Percentiles rank a stretch among this genome's conserved stretches.
These are phyloP conservation scores for Sphaeridia pumilis DNA, from an alignment of 2,888 invertebrate genomes.

Conservation along the genomic window DNA sequence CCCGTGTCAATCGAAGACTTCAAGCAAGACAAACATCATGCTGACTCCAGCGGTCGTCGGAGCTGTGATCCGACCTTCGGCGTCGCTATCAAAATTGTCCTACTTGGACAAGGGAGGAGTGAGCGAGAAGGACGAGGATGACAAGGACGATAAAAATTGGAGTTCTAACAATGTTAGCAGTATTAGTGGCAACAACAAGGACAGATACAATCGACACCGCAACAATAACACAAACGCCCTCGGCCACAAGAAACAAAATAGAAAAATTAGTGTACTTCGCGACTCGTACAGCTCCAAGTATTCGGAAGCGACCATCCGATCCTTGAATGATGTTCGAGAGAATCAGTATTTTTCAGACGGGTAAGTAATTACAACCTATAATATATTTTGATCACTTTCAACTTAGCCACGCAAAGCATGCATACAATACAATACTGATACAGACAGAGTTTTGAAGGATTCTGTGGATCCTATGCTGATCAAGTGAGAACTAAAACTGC, in stretches of 20 bases:
- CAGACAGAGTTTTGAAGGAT: no score
- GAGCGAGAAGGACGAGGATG: constrained; percentile 7
- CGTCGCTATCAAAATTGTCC: constrained; percentile 25
- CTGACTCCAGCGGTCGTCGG: constrained; percentile 29
- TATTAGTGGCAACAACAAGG: constrained; percentile 9
- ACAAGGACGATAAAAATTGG: constrained; percentile 9
- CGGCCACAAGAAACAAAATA: constrained; percentile 6
- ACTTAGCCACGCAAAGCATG: no score
- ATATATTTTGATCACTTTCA: no score
- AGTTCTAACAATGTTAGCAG: constrained; percentile 13
- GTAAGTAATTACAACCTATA: no score
- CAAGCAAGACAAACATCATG: constrained; percentile 21
- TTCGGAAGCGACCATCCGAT: constrained; percentile 23
- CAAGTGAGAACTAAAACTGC: no score
- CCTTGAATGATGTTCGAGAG: constrained; percentile 25
- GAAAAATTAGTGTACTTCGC: constrained; percentile 16
- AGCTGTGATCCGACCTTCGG: constrained; percentile 28
- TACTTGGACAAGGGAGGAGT: constrained; percentile 22
- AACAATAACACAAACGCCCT: constrained; percentile 6
- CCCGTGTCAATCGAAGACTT: no score
- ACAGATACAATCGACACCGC: constrained; percentile 1
- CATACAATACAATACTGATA: no score
- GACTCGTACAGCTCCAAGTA: constrained; percentile 23
- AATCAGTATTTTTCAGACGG: constrained; percentile 23
- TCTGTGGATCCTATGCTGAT: no score